Percentiles rank a stretch among this genome's conserved stretches.
phyloP scores from a whole-genome alignment of 1,140 invertebrate species.

The Matsumurasca onukii region DNA sequence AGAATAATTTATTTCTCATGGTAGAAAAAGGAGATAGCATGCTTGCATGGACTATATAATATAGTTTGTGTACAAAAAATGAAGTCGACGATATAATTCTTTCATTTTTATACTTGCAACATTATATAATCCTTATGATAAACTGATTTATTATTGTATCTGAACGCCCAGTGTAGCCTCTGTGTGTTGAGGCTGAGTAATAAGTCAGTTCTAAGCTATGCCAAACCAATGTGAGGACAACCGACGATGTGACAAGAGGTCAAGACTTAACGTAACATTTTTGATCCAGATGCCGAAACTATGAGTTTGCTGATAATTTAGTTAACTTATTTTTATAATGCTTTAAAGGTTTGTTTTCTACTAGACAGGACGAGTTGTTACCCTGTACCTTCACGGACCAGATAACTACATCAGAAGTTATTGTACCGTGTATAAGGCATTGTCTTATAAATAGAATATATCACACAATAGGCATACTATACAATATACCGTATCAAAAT shows the following conservation, averaged over 20 bases:
- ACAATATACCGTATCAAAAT: constrained; percentile 26
- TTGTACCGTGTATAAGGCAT: constrained; percentile 27
- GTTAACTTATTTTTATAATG: neutral
- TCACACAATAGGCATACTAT: constrained; percentile 26
- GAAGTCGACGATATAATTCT: constrained; percentile 33
- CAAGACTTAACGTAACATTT: neutral
- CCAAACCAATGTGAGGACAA: neutral
- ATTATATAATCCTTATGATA: constrained; percentile 33
- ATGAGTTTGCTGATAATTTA: too few relatives aligned
- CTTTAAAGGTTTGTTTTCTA: neutral
- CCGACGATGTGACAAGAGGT: constrained; percentile 13
- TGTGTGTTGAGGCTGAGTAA: constrained; percentile 6
- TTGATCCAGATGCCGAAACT: neutral
- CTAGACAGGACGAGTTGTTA: constrained; percentile 11
- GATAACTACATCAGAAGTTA: constrained; percentile 18
- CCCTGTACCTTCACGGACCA: constrained; percentile 24
- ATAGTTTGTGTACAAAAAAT: constrained; percentile 38
- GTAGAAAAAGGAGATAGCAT: constrained; percentile 45
- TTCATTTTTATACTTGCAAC: constrained; percentile 30
- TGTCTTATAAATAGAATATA: constrained; percentile 16
- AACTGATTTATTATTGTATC: constrained; percentile 31
- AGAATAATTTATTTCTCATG: constrained; percentile 46
- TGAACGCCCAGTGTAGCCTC: constrained; percentile 20
- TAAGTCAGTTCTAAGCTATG: constrained; percentile 24
- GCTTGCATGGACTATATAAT: constrained; percentile 42